phyloP scores from a whole-genome alignment of 2,113 vertebrate genomes.

The Sceloporus tristichus region DNA sequence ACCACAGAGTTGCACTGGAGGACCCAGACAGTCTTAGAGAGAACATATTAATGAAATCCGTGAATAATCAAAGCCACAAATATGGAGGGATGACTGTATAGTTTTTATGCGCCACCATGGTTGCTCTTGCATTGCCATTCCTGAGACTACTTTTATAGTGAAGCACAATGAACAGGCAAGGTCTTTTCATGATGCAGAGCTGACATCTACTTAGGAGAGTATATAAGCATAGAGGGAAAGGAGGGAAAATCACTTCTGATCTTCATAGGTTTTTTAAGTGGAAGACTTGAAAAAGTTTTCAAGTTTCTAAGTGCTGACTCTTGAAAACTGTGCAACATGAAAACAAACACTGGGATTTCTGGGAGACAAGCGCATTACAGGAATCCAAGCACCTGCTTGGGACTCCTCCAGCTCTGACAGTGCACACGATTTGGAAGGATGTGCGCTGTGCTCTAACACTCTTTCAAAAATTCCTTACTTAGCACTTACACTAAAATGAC shows the following conservation, averaged over 20 bases:
- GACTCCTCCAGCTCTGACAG: background rate
- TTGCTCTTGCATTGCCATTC: too few species aligned
- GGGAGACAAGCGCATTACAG: background rate
- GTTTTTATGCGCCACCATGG: too few species aligned
- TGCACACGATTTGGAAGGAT: background rate
- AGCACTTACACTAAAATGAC: background rate
- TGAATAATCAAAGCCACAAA: too few species aligned
- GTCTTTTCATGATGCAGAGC: background rate
- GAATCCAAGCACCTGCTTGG: background rate
- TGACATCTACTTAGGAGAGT: background rate
- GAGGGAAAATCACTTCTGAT: too few species aligned
- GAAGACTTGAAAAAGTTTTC: background rate
- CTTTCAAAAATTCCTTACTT: background rate
- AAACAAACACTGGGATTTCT: background rate
- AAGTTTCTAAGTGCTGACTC: background rate
- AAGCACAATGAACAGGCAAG: background rate
- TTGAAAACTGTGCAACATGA: background rate
- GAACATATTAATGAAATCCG: too few species aligned
- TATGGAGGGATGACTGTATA: too few species aligned
- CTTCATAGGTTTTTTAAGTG: background rate
- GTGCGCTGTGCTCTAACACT: background rate
- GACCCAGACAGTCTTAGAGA: too few species aligned
- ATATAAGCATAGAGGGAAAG: background rate
- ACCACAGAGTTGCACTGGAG: too few species aligned
- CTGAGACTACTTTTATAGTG: too few species aligned